Evolutionary conservation across 2,113 vertebrate genomes (phyloP), one percentile per base, ranked within the genome.

Genomic region (Xyrauchen texanus): DNA sequence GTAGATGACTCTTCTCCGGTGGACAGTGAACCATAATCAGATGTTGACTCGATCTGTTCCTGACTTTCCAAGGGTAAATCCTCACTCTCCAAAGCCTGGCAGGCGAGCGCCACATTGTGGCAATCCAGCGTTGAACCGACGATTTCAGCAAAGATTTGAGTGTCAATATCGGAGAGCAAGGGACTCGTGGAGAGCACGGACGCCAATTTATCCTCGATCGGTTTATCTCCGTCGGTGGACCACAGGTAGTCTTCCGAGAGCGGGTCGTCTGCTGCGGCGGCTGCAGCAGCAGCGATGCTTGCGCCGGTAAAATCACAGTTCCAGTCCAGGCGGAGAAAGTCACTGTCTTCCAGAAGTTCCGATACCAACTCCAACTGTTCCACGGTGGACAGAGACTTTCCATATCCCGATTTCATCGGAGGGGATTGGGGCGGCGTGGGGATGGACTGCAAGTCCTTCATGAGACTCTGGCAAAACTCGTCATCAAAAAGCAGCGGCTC

Each of bases 401-500:
- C 10, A 42, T 76, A 11, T 0, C 83, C 89, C 0, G 83, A 0
- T 82, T 93, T 93, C 66, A 85, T 86, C 0, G 91, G 90, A 0
- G 93, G 93, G 0, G 91, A 92, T 82, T 92, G 92, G 0, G 93
- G 92, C 2, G 93, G 92, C 0, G 92, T 92, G 4, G 91, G 93
- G 42, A 94, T 74, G 3, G 84, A 84, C 86, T 94, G 91, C 6
- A 94, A 83, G 78, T 93, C 90, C 76, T 91, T 93, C 86, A 94
- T 89, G 74, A 94, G 63, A 49, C 77, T 90, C 81, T 90, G 86
- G 64, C 88, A 93, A 77, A 93, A 91, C 60, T 93, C 93, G 0
- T 94, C 91, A 0, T 94, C 92, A 45, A 94, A 93, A 13, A 94
- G 87, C 82, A 93, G 86, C 62, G 92, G 93, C 82, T 94, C 93